A percentile compares a stretch with the other conserved stretches of the same genome.
phyloP scores from a whole-genome alignment of 1,140 invertebrate species.

The Trichonephila clavata region DNA sequence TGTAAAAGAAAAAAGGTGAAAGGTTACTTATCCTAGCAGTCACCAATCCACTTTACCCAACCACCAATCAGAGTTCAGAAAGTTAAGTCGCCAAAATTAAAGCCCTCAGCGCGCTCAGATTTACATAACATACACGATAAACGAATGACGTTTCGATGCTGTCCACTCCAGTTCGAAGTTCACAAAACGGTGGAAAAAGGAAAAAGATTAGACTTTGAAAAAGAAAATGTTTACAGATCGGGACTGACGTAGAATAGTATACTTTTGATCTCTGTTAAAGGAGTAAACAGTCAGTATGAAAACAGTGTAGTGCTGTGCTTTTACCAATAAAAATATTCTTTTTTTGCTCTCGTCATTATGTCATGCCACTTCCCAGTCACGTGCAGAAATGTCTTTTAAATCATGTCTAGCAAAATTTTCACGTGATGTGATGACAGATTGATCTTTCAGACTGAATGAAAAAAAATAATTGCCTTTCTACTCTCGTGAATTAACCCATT shows the following conservation, averaged over 20 bases:
- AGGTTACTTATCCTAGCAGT: not conserved
- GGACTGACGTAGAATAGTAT: not conserved
- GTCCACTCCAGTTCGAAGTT: not conserved
- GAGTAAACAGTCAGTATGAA: not conserved
- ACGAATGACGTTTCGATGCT: not conserved
- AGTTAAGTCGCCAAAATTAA: not conserved
- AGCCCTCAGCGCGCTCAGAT: not conserved
- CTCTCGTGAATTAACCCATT: not conserved
- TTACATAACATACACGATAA: not conserved
- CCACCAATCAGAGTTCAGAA: not conserved
- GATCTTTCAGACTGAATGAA: not conserved
- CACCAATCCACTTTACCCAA: not conserved
- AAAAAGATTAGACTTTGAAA: not conserved
- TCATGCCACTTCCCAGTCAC: not conserved
- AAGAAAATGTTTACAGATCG: not conserved
- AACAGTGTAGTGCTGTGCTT: not conserved
- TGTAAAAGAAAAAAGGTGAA: slow-evolving; percentile 16
- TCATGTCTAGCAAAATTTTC: not conserved
- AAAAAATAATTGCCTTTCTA: not conserved
- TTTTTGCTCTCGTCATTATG: not conserved
- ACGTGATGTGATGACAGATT: slow-evolving; percentile 25
- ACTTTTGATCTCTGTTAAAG: too few species aligned
- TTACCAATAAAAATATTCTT: not conserved
- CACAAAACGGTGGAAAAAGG: not conserved
- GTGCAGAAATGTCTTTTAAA: not conserved